Evolutionary conservation across 1,140 invertebrate species (phyloP), one percentile per base, ranked within the genome.

Genomic region (Hestina assimilis): DNA sequence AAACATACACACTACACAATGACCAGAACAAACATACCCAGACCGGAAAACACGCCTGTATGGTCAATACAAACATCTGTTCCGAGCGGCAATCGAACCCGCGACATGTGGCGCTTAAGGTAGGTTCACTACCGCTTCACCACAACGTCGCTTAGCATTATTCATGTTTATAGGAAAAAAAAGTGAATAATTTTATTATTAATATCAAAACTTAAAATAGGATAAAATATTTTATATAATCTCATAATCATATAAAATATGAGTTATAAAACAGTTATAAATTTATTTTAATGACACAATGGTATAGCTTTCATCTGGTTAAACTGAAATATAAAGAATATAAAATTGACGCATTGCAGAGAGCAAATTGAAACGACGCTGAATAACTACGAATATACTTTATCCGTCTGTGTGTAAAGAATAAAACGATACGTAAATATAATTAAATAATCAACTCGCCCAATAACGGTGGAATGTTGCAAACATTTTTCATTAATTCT

Each of bases 311-410:
- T 33, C 47, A 40, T 50, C 47, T 50, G 31, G 47, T 50, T 50
- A 50, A 50, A 50, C 40, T 50, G 33, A 50, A 50, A 33, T 50
- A 50, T 50, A 50, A 50, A 50, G 31, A 50, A 38, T 50, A 50
- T 50, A 50, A 50, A 50, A 50, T 50, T 50, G 47, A 23, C 47
- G 47, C 47, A 50, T 38, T 50, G 47, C 47, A 50, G 47, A 33
- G 45, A 33, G 47, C 23, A 50, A 50, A 50, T 50, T 50, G 47
- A 50, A 33, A 38, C 33, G 20, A 23, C 4, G 33, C 21, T 50
- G 47, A 50, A 50, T 50, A 50, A 40, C 33, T 38, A 35, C 31
- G 21, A 24, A 50, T 21, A 14, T 24, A 40, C 47, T 35, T 29
- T 26, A 35, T 14, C 24, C 33, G 33, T 38, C 15, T 12, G 11